Evolutionary conservation across 2,113 vertebrate species (phyloP), one percentile per base, ranked within the genome.

Genomic region (Rallus limicola): DNA sequence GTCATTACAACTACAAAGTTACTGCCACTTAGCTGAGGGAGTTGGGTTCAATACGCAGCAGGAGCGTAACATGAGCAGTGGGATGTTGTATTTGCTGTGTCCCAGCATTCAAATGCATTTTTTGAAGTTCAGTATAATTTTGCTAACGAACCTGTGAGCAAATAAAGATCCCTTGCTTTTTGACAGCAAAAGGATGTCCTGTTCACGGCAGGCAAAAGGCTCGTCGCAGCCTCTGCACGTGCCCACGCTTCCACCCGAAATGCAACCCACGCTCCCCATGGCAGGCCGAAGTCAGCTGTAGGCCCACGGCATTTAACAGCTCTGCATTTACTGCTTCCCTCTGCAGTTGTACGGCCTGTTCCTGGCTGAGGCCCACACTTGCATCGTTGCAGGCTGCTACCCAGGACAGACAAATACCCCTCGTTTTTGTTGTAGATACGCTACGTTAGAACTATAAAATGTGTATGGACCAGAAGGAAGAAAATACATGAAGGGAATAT

Each of bases 351-450:
- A 36, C 29, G 40, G 44, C 36, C 20, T 2, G 38, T 15, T 40
- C 63, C 11, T 1, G 1, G 64, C 82, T 13, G 58, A 64, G 70
- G n/a, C n/a, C 50, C 50, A 11, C 2, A 1, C 53, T 12, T 14
- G n/a, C 38, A 13, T 13, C 11, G 10, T 10, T 36, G 3, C 19
- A 62, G 44, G 38, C 50, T 70, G 62, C n/a, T 18, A 2, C 1
- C 38, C 34, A 24, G 59, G 50, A 36, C 11, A 31, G 60, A 33
- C 48, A 62, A 77, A 36, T 3, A 62, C 24, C 24, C 18, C 21
- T 31, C 4, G 7, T 4, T 62, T 71, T 67, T 0, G 0, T 29
- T 48, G 36, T 6, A 42, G 34, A 42, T 40, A 24, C 0, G 8
- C 15, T 13, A 11, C 6, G 5, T 14, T 6, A 5, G 24, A 40